Percentiles rank a stretch among this genome's conserved stretches.
phyloP scores from a whole-genome alignment of 2,888 invertebrate genomes.

The Ennomos erosarius region DNA sequence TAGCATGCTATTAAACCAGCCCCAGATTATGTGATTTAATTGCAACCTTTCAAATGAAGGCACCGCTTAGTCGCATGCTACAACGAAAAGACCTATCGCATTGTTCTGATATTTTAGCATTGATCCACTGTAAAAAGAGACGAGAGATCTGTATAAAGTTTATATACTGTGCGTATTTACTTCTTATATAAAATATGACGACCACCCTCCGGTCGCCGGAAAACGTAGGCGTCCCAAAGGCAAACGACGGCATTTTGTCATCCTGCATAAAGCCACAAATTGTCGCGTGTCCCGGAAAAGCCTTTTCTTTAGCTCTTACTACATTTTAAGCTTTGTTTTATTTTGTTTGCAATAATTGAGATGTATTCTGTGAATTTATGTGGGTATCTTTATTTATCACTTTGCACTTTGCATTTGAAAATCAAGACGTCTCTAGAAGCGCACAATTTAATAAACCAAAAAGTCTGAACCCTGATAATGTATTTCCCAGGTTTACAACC shows the following conservation, averaged over 20 bases:
- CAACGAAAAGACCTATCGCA: too few species aligned
- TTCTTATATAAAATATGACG: neutral
- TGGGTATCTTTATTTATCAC: too few species aligned
- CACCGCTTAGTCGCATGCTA: too few species aligned
- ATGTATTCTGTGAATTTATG: conserved; percentile 1
- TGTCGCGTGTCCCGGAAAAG: conserved; percentile 49
- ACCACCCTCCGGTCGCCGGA: conserved; percentile 24
- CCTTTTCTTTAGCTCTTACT: conserved; percentile 38
- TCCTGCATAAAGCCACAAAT: conserved; percentile 66
- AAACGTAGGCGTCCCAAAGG: conserved; percentile 41
- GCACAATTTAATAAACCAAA: too few species aligned
- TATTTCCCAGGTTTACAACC: too few species aligned
- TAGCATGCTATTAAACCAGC: too few species aligned
- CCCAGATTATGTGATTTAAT: too few species aligned
- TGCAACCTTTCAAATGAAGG: too few species aligned
- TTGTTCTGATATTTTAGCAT: too few species aligned
- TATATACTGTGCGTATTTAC: conserved; percentile 12
- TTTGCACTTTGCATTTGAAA: too few species aligned
- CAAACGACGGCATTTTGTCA: conserved; percentile 70
- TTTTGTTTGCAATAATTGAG: conserved; percentile 19
- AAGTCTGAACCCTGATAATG: too few species aligned
- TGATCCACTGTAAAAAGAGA: neutral
- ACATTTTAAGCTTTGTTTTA: conserved; percentile 34
- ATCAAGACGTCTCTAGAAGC: too few species aligned
- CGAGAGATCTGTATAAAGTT: neutral